These are phyloP conservation scores for Pogonognathellus flavescens DNA, from an alignment of 1,140 invertebrate genomes.

Conservation along the genomic window DNA sequence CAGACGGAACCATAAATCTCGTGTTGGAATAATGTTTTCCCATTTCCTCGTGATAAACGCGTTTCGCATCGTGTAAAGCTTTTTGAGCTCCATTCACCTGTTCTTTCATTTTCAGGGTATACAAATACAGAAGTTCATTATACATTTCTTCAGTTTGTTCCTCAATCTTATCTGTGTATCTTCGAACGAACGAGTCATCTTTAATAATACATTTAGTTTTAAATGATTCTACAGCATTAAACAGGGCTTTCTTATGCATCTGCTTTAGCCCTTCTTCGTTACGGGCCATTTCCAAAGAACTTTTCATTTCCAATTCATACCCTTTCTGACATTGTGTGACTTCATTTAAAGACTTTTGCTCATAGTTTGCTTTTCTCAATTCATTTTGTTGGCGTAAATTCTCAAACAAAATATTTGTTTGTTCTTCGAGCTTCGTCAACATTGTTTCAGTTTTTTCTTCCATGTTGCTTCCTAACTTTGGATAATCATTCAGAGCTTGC, in stretches of 20 bases:
- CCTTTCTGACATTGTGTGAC: neutral
- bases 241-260: neutral
- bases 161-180: neutral
- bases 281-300: neutral
- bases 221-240: neutral
- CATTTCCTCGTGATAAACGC: neutral
- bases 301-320: neutral
- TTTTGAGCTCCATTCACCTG: neutral
- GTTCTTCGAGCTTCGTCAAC: neutral
- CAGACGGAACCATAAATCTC: neutral
- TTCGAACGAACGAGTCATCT: neutral
- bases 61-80: neutral
- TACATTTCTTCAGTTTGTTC: neutral
- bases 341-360: neutral
- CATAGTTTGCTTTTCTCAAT: neutral
- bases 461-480: neutral
- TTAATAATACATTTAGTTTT: neutral
- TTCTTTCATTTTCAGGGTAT: neutral
- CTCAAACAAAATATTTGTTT: neutral
- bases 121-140: neutral
- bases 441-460: neutral
- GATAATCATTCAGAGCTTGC: neutral
- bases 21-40: neutral
- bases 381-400: neutral
- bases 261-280: neutral